Percentiles rank a stretch among this genome's conserved stretches.
These are phyloP conservation scores for Anastrepha ludens DNA, from an alignment of 1,140 invertebrate genomes.

Conservation along the genomic window DNA sequence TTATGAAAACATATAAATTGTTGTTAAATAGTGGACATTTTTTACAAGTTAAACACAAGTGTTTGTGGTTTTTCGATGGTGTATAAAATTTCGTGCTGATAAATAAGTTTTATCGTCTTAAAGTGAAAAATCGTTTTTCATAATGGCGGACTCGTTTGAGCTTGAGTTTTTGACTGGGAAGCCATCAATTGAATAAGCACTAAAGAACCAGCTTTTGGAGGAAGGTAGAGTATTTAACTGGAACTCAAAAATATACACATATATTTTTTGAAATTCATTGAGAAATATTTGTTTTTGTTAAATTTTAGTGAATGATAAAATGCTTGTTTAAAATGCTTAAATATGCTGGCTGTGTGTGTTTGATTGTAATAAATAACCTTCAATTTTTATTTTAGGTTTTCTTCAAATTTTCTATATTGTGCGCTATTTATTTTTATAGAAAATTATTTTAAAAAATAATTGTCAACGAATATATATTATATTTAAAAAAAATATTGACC, in stretches of 20 bases:
- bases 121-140: conserved; percentile 39
- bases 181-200: conserved; percentile 51
- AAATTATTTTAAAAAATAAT: conserved; percentile 40
- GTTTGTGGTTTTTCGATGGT: background rate
- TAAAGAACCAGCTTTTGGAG: conserved; percentile 38
- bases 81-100: conserved; percentile 32
- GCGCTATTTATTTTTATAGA: conserved; percentile 39
- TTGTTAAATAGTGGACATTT: conserved; percentile 50
- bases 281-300: conserved; percentile 37
- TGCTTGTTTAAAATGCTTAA: conserved; percentile 1
- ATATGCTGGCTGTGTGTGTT: background rate
- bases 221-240: conserved; percentile 39
- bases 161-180: conserved; percentile 37
- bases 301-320: conserved; percentile 49
- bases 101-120: background rate
- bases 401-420: conserved; percentile 5
- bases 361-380: conserved; percentile 20
- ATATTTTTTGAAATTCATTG: conserved; percentile 3
- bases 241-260: conserved; percentile 33
- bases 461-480: background rate
- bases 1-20: conserved; percentile 27
- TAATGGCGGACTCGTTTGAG: conserved; percentile 50
- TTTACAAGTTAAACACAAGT: conserved; percentile 46
- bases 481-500: conserved; percentile 33
- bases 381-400: conserved; percentile 16